These are phyloP conservation scores for Germaria angustata DNA, from an alignment of 2,888 invertebrate genomes.

Conservation along the genomic window DNA sequence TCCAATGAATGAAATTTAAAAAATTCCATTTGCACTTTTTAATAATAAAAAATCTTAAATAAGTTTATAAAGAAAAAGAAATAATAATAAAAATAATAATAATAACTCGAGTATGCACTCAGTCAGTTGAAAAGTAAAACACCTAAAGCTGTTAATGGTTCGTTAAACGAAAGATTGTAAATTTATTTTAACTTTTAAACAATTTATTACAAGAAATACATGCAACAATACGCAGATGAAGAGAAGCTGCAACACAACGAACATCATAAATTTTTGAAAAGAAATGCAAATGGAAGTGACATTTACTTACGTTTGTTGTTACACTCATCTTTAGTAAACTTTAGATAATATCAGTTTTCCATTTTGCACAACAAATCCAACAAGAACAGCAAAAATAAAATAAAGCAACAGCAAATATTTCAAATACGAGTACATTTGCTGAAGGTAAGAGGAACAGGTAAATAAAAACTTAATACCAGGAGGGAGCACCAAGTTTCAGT, in stretches of 20 bases:
- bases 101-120: constrained; percentile 9
- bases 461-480: not conserved
- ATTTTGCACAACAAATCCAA: constrained; percentile 38
- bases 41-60: constrained; percentile 15
- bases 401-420: not conserved
- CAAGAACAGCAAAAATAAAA: not conserved
- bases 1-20: constrained; percentile 31
- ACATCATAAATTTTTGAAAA: constrained; percentile 65
- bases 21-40: constrained; percentile 20
- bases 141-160: constrained; percentile 55
- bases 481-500: too few species aligned
- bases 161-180: constrained; percentile 50
- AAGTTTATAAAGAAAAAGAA: constrained; percentile 14
- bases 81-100: not conserved
- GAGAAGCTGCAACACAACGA: constrained; percentile 3
- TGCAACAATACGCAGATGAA: not conserved
- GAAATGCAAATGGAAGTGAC: constrained; percentile 66
- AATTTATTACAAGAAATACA: constrained; percentile 40
- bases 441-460: not conserved
- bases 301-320: constrained; percentile 46
- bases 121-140: constrained; percentile 30
- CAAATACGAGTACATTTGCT: constrained; percentile 16
- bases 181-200: constrained; percentile 45
- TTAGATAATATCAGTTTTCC: constrained; percentile 50
- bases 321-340: constrained; percentile 15